These are phyloP conservation scores for Scopus umbretta DNA, from an alignment of 2,113 vertebrate species.

Conservation along the genomic window DNA sequence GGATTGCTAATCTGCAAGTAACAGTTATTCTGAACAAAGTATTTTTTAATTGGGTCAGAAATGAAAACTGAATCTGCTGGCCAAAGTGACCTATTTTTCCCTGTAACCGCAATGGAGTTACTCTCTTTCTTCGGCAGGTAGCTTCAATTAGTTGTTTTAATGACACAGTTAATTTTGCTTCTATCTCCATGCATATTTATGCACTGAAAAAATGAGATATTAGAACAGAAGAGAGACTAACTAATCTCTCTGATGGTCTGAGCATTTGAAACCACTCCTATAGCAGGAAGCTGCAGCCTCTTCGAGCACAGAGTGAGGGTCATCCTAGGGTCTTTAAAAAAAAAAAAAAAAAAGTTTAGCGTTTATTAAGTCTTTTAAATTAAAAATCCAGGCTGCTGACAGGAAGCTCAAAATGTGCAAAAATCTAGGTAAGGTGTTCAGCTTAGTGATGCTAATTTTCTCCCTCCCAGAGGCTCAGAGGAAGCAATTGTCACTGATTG, in stretches of 20 bases:
- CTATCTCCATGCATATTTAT: background rate
- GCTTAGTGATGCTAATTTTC: background rate
- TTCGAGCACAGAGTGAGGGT: background rate
- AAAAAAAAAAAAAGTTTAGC: background rate
- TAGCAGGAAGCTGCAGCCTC: background rate
- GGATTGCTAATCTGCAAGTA: background rate
- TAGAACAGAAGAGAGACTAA: background rate
- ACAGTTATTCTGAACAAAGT: background rate
- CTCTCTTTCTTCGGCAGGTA: background rate
- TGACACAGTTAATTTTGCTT: conserved; percentile 18
- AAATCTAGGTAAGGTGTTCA: background rate
- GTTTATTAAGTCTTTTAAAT: background rate
- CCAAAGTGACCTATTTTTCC: background rate
- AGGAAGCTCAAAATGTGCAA: background rate
- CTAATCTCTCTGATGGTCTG: background rate
- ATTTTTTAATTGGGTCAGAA: conserved; percentile 21
- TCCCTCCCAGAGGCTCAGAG: background rate
- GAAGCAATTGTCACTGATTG: background rate
- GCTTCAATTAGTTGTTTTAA: conserved; percentile 14
- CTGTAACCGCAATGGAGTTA: background rate
- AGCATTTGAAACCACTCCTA: background rate
- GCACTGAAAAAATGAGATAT: background rate
- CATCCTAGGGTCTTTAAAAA: background rate
- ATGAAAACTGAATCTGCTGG: background rate
- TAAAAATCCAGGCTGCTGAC: background rate